phyloP scores from a whole-genome alignment of 2,113 vertebrate species.

The Myanophis thanlyinensis region DNA sequence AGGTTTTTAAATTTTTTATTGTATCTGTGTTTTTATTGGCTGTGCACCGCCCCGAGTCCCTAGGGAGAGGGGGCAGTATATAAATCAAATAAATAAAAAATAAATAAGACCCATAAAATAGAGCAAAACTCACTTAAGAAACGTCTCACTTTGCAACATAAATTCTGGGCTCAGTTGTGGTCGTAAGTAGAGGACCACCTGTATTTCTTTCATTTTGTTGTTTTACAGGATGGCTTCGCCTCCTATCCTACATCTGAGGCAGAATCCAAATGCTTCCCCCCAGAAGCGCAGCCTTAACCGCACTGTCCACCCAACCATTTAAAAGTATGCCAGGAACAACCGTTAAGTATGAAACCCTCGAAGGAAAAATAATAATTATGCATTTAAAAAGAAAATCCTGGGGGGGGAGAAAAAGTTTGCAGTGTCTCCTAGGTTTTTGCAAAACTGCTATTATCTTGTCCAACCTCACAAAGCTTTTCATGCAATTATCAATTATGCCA shows the following conservation, averaged over 20 bases:
- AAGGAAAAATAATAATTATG: constrained; percentile 60
- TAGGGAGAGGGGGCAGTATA: no score
- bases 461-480: constrained; percentile 45
- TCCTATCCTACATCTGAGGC: neutral
- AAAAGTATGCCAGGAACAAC: constrained; percentile 52
- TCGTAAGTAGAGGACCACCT: no score
- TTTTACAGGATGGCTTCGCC: neutral
- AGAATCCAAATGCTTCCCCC: constrained; percentile 36
- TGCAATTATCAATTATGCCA: constrained; percentile 48
- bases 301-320: constrained; percentile 47
- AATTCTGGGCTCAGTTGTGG: no score
- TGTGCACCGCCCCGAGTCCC: no score
- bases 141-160: no score
- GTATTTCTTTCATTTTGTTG: neutral
- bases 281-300: constrained; percentile 36
- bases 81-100: no score
- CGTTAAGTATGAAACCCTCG: constrained; percentile 26
- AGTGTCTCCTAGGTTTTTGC: constrained; percentile 34
- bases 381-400: constrained; percentile 48
- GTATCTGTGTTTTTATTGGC: no score
- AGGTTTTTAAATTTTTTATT: no score
- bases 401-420: constrained; percentile 46
- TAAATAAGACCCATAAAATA: no score
- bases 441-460: constrained; percentile 59
- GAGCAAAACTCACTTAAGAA: no score